Base-by-base conservation (phyloP, 2,888 invertebrate genomes). In the Clanis bilineata region DNA sequence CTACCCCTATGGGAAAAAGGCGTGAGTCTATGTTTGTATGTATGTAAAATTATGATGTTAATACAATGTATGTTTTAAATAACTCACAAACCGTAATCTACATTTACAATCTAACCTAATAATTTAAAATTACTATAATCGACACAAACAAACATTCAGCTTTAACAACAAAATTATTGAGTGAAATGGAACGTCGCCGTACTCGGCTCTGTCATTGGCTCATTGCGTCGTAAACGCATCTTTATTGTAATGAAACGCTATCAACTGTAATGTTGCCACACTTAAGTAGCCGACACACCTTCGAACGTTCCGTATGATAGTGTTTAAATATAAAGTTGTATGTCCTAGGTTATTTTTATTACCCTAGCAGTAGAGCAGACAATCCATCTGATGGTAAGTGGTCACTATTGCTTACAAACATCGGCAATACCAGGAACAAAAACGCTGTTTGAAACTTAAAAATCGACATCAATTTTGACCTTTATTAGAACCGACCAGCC, bases 241-340 rank as follows among this genome's bases (percentile, higher is more conserved):
- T 77, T 73, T 73, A 74, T 68, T 71, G 63, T 73, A 72, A 73
- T 75, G 69, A 70, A 70, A 69, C 57, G 67, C 71, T 74, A 72
- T 75, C 71, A 72, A 67, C 65, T 60, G 61, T 70, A 67, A 69
- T 67, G 67, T 69, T 65, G 72, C 72, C 66, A 66, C 58, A 66
- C 58, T 70, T 64, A 67, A 66, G 63, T 65, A 63, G 62, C 59
- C 63, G 59, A 44, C 59, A 39, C 59, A 56, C 59, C 56, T 56
- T 56, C 56, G 38, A 51, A 9, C 18, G 15, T 32, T 51, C 28
- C 28, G 28, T 51, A 51, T 45, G 45, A 45, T 45, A 32, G 51
- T 32, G 18, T 10, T 10, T 32, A n/a, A n/a, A n/a, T 32, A 51
- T 51, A 32, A 47, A 51, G 28, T 51, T 28, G 32, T 18, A n/a